Evolutionary conservation across 2,888 invertebrate species (phyloP).

Genomic region (Aleiodes alternator): DNA sequence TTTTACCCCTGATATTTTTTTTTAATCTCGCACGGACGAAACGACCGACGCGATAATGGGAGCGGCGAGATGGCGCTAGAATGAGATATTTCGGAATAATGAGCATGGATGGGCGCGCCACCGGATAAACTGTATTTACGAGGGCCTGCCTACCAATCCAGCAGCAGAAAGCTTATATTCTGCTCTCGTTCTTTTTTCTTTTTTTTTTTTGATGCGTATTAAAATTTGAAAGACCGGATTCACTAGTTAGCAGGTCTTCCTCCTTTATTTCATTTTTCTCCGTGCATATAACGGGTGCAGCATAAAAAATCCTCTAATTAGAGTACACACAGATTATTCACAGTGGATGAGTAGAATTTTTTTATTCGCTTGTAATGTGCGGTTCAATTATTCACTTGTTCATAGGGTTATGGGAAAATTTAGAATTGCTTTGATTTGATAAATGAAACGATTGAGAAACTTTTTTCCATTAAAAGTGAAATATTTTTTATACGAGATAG

Average conservation of each 20-base stretch:
- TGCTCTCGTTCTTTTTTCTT: constrained; percentile 23
- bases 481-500: too few species aligned
- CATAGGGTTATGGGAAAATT: too few species aligned
- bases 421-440: too few species aligned
- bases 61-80: constrained; percentile 55
- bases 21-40: constrained; percentile 62
- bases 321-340: not conserved
- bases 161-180: constrained; percentile 37
- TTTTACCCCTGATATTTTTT: constrained; percentile 52
- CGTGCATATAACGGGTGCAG: not conserved
- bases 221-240: constrained; percentile 51
- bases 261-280: constrained; percentile 24
- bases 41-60: constrained; percentile 58
- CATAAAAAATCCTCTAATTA: constrained; percentile 4
- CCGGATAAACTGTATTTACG: constrained; percentile 75
- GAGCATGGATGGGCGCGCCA: constrained; percentile 73
- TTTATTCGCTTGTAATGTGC: too few species aligned
- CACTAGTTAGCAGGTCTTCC: constrained; percentile 28
- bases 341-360: too few species aligned
- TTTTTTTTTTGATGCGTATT: constrained; percentile 47
- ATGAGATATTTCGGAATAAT: constrained; percentile 75
- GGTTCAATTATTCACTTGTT: too few species aligned
- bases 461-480: too few species aligned
- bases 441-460: too few species aligned
- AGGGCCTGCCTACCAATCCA: constrained; percentile 62